Conservation (phyloP, 2,113 vertebrate species). For the Neolamprologus kungweensis region DNA sequence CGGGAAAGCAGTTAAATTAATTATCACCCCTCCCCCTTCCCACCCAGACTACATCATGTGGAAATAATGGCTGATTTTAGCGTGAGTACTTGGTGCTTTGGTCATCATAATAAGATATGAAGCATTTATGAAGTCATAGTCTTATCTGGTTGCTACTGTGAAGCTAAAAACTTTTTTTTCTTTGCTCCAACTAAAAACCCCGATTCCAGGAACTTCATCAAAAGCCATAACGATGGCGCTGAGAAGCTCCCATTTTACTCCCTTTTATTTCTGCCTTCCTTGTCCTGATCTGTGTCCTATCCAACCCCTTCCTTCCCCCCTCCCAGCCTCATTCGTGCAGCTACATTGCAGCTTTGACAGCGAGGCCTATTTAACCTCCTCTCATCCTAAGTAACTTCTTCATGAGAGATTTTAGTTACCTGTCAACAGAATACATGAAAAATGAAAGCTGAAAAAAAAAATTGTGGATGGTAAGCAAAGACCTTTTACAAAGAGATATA, state of each 20-base stretch:
- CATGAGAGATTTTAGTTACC: conserved; percentile 46
- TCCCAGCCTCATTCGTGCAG: conserved; percentile 36
- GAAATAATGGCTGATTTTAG: background rate
- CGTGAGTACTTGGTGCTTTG: background rate
- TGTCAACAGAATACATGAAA: conserved; percentile 40
- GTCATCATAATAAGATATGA: background rate
- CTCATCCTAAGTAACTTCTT: conserved; percentile 53
- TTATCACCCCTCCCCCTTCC: background rate
- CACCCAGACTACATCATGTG: background rate
- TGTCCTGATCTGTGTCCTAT: background rate
- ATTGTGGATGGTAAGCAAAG: conserved; percentile 50
- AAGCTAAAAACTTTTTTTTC: background rate
- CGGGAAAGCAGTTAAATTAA: background rate
- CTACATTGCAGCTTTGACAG: conserved; percentile 45
- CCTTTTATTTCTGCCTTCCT: background rate
- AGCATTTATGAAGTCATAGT: background rate
- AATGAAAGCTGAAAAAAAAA: conserved; percentile 42
- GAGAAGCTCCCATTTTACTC: background rate
- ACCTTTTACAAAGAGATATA: conserved; percentile 47
- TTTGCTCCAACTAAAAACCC: background rate
- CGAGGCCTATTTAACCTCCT: conserved; percentile 63
- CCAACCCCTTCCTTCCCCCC: background rate
- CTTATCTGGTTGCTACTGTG: background rate
- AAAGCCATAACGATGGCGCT: background rate
- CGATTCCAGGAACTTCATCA: background rate